A percentile compares a stretch with the other conserved stretches of the same genome.
These are phyloP conservation scores for Urocolius indicus DNA, from an alignment of 2,113 vertebrate genomes.

Conservation along the genomic window DNA sequence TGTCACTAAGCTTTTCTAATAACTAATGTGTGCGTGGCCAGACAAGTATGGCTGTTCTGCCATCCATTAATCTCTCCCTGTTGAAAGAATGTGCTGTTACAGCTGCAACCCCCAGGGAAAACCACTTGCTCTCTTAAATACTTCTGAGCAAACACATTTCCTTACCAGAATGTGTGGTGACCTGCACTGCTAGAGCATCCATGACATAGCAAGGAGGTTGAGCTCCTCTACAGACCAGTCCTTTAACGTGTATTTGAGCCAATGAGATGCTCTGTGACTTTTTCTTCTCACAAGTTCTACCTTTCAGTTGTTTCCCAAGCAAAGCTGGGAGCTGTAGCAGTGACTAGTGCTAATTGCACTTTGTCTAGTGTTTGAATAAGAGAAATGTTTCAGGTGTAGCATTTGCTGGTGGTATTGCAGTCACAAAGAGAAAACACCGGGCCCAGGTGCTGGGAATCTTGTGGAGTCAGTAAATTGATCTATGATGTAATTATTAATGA, in stretches of 20 bases:
- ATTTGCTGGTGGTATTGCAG: background rate
- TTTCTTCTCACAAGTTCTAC: background rate
- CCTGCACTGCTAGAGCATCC: background rate
- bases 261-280: background rate
- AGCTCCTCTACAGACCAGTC: background rate
- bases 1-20: background rate
- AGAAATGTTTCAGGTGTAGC: background rate
- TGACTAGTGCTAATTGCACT: background rate
- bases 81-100: background rate
- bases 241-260: background rate
- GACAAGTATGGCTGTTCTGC: background rate
- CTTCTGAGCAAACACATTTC: constrained; percentile 30
- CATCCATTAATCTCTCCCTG: background rate
- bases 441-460: background rate
- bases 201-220: background rate
- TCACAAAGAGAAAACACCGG: background rate
- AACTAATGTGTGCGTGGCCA: background rate
- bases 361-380: background rate
- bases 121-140: background rate
- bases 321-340: background rate
- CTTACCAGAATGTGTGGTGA: background rate
- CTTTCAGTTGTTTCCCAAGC: background rate
- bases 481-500: background rate
- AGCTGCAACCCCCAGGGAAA: constrained; percentile 29
- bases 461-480: background rate